Base-by-base conservation (phyloP, 64 coral and sea anemone species). In the Acropora tenuis region DNA sequence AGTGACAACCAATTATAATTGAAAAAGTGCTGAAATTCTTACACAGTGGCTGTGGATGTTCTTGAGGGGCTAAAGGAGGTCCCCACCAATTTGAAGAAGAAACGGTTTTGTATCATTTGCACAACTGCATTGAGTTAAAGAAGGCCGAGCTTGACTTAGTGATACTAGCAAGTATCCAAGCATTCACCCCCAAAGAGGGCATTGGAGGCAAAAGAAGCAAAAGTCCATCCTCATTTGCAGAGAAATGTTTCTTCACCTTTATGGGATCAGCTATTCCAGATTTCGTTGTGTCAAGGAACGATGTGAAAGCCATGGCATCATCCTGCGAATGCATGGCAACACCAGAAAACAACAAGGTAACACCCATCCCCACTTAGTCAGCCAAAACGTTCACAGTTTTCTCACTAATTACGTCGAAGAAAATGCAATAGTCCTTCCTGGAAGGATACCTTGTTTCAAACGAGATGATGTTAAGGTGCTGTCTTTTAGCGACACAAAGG, bases 401-500 rank as follows among this genome's bases (percentile, higher is more conserved):
- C 76, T 91, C n/a, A 17, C 18, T 11, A 91, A 91, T 53, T 91
- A 91, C 30, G 20, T 44, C 0, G 48, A 83, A 79, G 79, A 83
- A 83, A 83, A 91, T 58, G 69, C 89, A n/a, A 83, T 83, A 40
- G 11, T 73, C 18, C 79, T 91, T 30, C 89, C 80, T 50, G 89
- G 89, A 18, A 80, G 78, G 47, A 84, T 83, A 55, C 89, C 67
- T 11, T 68, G 89, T 0, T 93, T 71, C 41, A 88, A 93, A 55
- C 52, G 48, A 11, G 61, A 81, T 16, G 85, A 82, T 30, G 47
- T 75, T 13, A 88, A 88, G 73, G 5, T 93, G 11, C 66, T 88
- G 10, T 88, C 76, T 11, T 92, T 73, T 47, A 73, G 45, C 18
- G 58, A 89, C 66, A 94, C 87, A 55, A 94, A 94, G n/a, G 76